Evolutionary conservation across 2,113 vertebrate species (phyloP), one percentile per base, ranked within the genome.

Genomic region (Ctenomys sociabilis): DNA sequence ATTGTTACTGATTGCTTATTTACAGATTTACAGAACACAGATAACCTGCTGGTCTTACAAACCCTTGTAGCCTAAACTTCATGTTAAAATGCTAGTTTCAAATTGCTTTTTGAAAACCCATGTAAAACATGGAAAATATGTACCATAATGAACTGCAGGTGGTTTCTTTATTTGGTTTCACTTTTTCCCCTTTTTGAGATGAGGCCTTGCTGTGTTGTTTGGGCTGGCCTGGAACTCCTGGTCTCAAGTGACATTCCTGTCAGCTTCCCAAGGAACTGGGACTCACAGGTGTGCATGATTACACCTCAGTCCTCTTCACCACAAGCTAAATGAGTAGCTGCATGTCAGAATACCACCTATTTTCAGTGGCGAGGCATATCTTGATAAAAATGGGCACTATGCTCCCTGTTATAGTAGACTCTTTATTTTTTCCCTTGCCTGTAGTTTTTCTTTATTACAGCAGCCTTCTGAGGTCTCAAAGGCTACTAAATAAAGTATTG

Each of bases 361-460:
- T 95, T 66, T 64, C 61, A 66, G 73, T 81, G 63, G 57, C 26
- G 54, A 37, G 57, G 12, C 24, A 77, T 90, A 32, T 16, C n/a
- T 93, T 80, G 19, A 87, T 78, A 75, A 93, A 96, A 82, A 73
- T 97, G 52, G 64, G 40, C 59, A 37, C n/a, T 73, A 59, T 63
- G 19, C 54, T 54, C 54, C 54, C 26, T 73, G 7, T 68, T 95
- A 24, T 70, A 73, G 37, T 70, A 90, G 22, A 24, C 35, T 43
- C 40, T 57, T 40, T 37, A 37, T 87, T 91, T 57, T 49, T 91
- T 83, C 91, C 52, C 24, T 57, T 85, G 26, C 28, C 32, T 88
- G 22, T 93, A 82, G 22, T 66, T 95, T 95, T 95, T 89, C 40
- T 92, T 64, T 81, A 49, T 22, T 87, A 84, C 32, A 93, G 63